Evolutionary conservation across 2,888 invertebrate genomes (phyloP).

Genomic region (Agrochola circellaris): DNA sequence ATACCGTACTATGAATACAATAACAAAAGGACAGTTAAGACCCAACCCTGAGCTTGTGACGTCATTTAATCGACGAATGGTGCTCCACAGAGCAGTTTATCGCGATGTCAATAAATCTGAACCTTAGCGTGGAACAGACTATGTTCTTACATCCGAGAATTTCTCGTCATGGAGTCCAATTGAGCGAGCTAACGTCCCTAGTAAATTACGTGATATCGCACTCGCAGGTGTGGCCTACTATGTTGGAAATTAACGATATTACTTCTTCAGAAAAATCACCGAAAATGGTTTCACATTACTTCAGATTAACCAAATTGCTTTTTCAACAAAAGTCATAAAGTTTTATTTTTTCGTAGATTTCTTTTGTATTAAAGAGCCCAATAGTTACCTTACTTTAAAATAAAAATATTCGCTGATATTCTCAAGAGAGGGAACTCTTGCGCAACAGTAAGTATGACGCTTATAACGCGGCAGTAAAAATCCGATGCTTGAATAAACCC

Average conservation of each 20-base stretch:
- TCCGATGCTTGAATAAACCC: background rate
- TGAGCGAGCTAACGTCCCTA: slow-evolving; percentile 63
- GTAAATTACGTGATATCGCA: slow-evolving; percentile 62
- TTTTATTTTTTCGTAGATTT: background rate
- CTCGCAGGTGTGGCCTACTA: slow-evolving; percentile 46
- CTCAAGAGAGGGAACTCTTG: slow-evolving; percentile 5
- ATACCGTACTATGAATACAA: slow-evolving; percentile 60
- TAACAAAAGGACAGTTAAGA: slow-evolving; percentile 76
- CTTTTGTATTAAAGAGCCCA: background rate
- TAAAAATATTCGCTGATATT: background rate
- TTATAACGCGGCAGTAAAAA: background rate
- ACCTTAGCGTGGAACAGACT: slow-evolving; percentile 74
- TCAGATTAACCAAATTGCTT: slow-evolving; percentile 32
- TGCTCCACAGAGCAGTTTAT: slow-evolving; percentile 83
- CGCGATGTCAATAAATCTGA: slow-evolving; percentile 85
- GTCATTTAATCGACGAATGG: slow-evolving; percentile 82
- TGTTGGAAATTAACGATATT: slow-evolving; percentile 47
- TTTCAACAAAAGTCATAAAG: background rate
- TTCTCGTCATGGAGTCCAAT: slow-evolving; percentile 68
- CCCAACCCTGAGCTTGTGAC: slow-evolving; percentile 69
- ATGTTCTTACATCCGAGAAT: slow-evolving; percentile 76
- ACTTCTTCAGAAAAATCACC: slow-evolving; percentile 21
- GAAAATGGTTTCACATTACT: slow-evolving; percentile 29
- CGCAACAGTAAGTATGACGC: background rate
- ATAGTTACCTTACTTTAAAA: background rate